Conservation (phyloP, 1,140 invertebrate species). For the Nephila pilipes region DNA sequence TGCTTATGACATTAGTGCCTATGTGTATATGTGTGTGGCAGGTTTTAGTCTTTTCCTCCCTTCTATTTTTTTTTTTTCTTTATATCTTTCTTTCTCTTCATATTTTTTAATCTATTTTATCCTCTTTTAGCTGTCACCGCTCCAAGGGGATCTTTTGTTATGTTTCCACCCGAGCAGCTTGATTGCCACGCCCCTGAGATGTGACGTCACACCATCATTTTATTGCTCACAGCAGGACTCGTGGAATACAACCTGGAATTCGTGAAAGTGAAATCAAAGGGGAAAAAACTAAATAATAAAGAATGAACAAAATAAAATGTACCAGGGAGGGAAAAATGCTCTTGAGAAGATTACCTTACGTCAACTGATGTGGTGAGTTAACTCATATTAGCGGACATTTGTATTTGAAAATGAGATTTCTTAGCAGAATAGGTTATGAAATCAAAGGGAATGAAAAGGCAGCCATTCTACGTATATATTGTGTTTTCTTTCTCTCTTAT, state of each 20-base stretch:
- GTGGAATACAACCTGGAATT: constrained; percentile 56
- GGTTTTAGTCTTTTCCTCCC: constrained; percentile 31
- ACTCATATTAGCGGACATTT: constrained; percentile 64
- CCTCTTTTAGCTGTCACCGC: constrained; percentile 68
- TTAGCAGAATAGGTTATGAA: constrained; percentile 10
- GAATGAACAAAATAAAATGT: constrained; percentile 47
- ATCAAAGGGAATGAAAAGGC: constrained; percentile 21
- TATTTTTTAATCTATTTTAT: constrained; percentile 71
- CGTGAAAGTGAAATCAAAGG: constrained; percentile 68
- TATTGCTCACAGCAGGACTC: constrained; percentile 70
- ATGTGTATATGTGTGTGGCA: constrained; percentile 10
- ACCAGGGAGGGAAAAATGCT: constrained; percentile 14
- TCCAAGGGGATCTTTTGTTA: constrained; percentile 57
- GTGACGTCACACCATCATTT: constrained; percentile 65
- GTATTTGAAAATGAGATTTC: constrained; percentile 68
- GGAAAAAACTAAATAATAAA: constrained; percentile 22
- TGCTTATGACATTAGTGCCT: constrained; percentile 50
- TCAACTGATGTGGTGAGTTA: constrained; percentile 27
- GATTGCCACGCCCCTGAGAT: constrained; percentile 41
- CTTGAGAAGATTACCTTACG: constrained; percentile 58
- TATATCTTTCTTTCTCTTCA: constrained; percentile 10
- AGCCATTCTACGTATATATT: neutral
- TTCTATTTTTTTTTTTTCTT: constrained; percentile 53
- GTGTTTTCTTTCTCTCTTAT: neutral
- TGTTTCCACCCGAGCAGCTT: constrained; percentile 56